phyloP scores from a whole-genome alignment of 2,888 invertebrate genomes.

The Halictus quadricinctus region DNA sequence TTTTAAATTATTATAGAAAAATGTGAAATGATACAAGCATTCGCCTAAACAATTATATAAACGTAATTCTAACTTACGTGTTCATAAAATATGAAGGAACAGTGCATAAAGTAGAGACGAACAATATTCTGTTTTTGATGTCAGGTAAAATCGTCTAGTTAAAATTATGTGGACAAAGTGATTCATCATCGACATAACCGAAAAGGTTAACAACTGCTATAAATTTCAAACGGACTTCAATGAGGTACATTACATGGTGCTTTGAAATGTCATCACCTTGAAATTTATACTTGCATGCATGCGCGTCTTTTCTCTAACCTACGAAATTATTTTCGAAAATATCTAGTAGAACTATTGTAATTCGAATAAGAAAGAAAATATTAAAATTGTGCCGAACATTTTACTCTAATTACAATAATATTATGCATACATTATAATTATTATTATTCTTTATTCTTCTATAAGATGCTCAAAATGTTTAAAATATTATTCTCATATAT shows the following conservation, averaged over 20 bases:
- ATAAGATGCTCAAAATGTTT: not conserved
- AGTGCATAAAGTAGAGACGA: not conserved
- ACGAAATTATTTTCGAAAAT: not conserved
- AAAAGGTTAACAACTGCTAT: constrained; percentile 14
- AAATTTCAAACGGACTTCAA: not conserved
- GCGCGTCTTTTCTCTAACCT: not conserved
- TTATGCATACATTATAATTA: too few relatives aligned
- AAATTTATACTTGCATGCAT: not conserved
- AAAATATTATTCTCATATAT: not conserved
- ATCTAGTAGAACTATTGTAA: not conserved
- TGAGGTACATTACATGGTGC: not conserved
- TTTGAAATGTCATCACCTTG: not conserved
- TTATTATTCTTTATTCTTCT: too few relatives aligned
- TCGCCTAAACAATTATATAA: not conserved
- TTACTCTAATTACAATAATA: not conserved
- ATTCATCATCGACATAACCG: constrained; percentile 16
- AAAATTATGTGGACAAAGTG: constrained; percentile 13
- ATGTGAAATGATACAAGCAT: not conserved
- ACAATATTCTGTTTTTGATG: constrained; percentile 9
- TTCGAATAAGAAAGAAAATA: not conserved
- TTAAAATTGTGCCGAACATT: not conserved
- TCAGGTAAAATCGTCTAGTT: not conserved
- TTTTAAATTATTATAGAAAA: not conserved
- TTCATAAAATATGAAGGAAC: not conserved
- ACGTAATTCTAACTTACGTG: not conserved